Percentiles rank a stretch among this genome's conserved stretches.
phyloP scores from a whole-genome alignment of 37 sponge, comb jelly and placozoan genomes.

The Axinella damicornis region DNA sequence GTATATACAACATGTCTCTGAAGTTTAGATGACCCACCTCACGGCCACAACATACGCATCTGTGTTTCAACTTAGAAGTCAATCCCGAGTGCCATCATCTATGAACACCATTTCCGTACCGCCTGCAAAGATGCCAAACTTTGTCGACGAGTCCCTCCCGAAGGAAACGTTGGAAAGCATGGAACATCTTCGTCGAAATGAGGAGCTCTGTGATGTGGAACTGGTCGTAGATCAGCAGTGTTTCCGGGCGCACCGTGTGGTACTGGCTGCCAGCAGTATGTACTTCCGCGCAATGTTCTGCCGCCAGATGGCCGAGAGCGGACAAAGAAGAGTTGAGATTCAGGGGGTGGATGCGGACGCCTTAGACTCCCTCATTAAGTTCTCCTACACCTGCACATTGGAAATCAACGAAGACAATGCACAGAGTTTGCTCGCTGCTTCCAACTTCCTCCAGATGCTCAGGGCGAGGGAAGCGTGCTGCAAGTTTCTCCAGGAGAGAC shows the following conservation, averaged over 20 bases:
- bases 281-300: constrained; percentile 91
- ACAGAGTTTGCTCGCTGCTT: constrained; percentile 75
- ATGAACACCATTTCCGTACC: too few relatives aligned
- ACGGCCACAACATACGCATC: too few relatives aligned
- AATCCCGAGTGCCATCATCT: too few relatives aligned
- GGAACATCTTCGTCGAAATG: constrained; percentile 84
- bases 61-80: too few relatives aligned
- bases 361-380: constrained; percentile 76
- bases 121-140: constrained; percentile 49
- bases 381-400: constrained; percentile 82
- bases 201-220: constrained; percentile 87
- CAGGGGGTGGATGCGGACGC: constrained; percentile 85
- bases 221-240: constrained; percentile 67
- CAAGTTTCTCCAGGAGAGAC: constrained; percentile 76
- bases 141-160: constrained; percentile 74
- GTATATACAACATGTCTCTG: too few relatives aligned
- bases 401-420: constrained; percentile 87
- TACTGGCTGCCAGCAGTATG: constrained; percentile 86
- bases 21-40: too few relatives aligned
- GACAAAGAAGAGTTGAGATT: constrained; percentile 77
- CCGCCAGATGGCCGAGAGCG: constrained; percentile 90
- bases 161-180: constrained; percentile 81
- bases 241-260: constrained; percentile 83
- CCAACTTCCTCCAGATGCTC: constrained; percentile 88
- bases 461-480: constrained; percentile 79